Base-by-base conservation (phyloP, 2,113 vertebrate species). In the Genyomyrus donnyi region DNA sequence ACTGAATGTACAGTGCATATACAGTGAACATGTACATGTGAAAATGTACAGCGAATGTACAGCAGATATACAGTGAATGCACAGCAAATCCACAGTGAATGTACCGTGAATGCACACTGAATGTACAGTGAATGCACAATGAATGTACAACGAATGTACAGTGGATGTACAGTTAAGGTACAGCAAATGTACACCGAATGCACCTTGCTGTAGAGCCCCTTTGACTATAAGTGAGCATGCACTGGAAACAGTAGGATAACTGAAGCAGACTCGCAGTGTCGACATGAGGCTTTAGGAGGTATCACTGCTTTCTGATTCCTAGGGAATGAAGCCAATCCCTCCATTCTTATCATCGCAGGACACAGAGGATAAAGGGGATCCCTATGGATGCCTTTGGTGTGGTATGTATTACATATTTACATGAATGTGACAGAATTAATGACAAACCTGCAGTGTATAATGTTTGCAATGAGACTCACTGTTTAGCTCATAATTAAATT, bases 1-100 rank as follows among this genome's bases (percentile, higher is more conserved):
- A 84, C 6, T 5, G 15, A 42, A 88, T 77, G 88, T 88, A 87
- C 90, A 90, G 90, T 89, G 87, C 89, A 85, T 89, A 88, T 62
- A 74, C 85, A 91, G 39, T 39, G 39, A 39, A 39, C 39, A 39
- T 39, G 39, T 39, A 39, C 39, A 39, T 39, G 39, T 39, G 39
- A 39, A 39, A 39, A 88, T 91, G 90, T 46, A 90, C 88, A 85
- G 19, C 17, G 0, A 62, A 66, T 31, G 3, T 1, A 70, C 8
- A 70, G 62, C 10, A 1, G 3, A 70, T 31, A 0, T 13, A 70
- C n/a, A 27, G n/a, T 27, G 2, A 66, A 66, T 27, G 24, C 3
- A 27, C 9, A 13, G 10, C 10, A 11, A 70, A 70, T 70, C 1
- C 3, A 70, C 62, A 4, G 27, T 70, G 62, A 70, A 70, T 4